Conservation (phyloP, 2,797 vertebrate genomes). For the Oophaga sylvatica region DNA sequence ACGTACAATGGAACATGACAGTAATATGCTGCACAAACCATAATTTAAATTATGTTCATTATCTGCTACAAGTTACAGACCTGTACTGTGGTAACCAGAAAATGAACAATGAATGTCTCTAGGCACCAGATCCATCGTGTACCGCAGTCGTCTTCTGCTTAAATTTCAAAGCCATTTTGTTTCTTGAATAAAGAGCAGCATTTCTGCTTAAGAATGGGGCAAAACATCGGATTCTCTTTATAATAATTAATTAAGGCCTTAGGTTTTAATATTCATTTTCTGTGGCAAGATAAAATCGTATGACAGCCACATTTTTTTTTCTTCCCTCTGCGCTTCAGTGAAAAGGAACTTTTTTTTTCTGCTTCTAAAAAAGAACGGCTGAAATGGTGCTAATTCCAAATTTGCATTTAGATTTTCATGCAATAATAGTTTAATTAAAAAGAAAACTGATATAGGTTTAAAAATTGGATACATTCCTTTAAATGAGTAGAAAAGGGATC, state of each 20-base stretch:
- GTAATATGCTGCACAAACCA: conserved; percentile 50
- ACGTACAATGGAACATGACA: conserved; percentile 43
- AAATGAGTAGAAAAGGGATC: conserved; percentile 55
- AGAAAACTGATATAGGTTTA: conserved; percentile 33
- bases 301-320: conserved; percentile 32
- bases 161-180: conserved; percentile 47
- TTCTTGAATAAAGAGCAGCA: conserved; percentile 40
- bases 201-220: conserved; percentile 45
- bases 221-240: conserved; percentile 48
- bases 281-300: conserved; percentile 51
- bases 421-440: conserved; percentile 60
- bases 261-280: conserved; percentile 60
- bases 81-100: conserved; percentile 44
- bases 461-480: conserved; percentile 53
- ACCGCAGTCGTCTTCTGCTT: conserved; percentile 30
- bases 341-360: conserved; percentile 17
- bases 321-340: conserved; percentile 17
- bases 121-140: conserved; percentile 37
- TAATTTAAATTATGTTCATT: conserved; percentile 55
- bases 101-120: conserved; percentile 55
- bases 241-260: conserved; percentile 60
- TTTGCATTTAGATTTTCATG: conserved; percentile 58
- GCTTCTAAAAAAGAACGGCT: conserved; percentile 27
- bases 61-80: conserved; percentile 51
- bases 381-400: conserved; percentile 50